These are phyloP conservation scores for Campoletis raptor DNA, from an alignment of 2,888 invertebrate genomes.

Conservation along the genomic window DNA sequence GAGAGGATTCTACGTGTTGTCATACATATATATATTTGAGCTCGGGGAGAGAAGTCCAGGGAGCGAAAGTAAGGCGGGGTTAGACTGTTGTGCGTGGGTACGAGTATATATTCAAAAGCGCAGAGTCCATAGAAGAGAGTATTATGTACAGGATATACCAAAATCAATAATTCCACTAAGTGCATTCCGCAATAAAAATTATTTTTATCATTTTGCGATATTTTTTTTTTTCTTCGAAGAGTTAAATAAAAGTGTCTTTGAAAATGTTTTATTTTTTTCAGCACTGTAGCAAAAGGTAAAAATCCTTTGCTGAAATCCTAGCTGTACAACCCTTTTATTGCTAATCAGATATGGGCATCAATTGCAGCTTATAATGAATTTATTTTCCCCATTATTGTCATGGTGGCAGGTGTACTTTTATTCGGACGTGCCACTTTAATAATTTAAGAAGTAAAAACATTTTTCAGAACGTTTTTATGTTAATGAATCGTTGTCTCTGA, in stretches of 20 bases:
- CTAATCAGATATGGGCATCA: background rate
- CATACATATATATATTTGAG: constrained; percentile 29
- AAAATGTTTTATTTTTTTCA: background rate
- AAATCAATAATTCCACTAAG: constrained; percentile 17
- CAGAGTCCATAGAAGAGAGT: constrained; percentile 13
- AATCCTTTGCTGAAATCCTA: background rate
- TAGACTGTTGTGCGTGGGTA: constrained; percentile 59
- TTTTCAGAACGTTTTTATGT: background rate
- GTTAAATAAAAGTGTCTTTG: background rate
- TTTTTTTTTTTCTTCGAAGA: background rate
- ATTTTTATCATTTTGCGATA: background rate
- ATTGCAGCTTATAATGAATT: background rate
- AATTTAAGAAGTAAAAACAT: background rate
- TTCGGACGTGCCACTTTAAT: no score
- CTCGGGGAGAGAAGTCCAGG: constrained; percentile 48
- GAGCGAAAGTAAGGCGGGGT: constrained; percentile 57
- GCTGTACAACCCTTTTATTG: background rate
- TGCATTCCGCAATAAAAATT: constrained; percentile 9
- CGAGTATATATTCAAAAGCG: constrained; percentile 38
- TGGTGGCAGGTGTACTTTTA: background rate
- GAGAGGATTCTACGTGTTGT: constrained; percentile 59
- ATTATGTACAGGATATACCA: constrained; percentile 57
- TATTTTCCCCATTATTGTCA: background rate
- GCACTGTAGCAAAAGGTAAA: background rate
- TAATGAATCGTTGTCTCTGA: background rate